These are phyloP conservation scores for Pempheris klunzingeri DNA, from an alignment of 2,797 vertebrate genomes.

Conservation along the genomic window DNA sequence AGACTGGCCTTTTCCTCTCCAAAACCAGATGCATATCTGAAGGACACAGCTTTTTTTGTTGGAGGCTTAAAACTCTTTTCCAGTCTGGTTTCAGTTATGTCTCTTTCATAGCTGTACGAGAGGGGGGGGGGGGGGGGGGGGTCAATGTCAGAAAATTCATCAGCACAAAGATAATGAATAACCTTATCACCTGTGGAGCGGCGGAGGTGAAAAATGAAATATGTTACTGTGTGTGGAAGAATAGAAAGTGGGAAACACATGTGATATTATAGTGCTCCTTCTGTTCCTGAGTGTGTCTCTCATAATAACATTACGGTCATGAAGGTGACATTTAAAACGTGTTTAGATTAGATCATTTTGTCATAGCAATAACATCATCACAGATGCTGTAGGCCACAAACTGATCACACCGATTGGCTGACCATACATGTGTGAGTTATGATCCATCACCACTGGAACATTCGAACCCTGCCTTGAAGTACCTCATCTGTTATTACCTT, in stretches of 20 bases:
- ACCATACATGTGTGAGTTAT: slow-evolving; percentile 51
- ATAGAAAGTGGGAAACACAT: not conserved
- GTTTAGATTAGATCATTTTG: slow-evolving; percentile 47
- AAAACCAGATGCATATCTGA: slow-evolving; percentile 50
- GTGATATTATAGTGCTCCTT: slow-evolving; percentile 12
- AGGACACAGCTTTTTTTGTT: slow-evolving; percentile 1
- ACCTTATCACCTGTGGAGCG: slow-evolving; percentile 6
- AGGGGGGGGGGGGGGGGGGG: not conserved
- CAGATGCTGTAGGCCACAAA: slow-evolving; percentile 40
- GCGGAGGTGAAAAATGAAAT: slow-evolving; percentile 25
- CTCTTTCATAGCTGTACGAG: slow-evolving; percentile 16
- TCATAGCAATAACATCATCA: slow-evolving; percentile 49
- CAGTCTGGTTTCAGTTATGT: slow-evolving; percentile 54
- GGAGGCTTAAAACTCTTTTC: slow-evolving; percentile 2
- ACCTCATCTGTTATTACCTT: slow-evolving; percentile 69
- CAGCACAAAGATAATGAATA: slow-evolving; percentile 18
- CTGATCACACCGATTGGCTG: slow-evolving; percentile 19
- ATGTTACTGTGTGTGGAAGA: not conserved
- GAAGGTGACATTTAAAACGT: slow-evolving; percentile 60
- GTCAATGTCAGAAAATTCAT: slow-evolving; percentile 17
- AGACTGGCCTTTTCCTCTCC: slow-evolving; percentile 20
- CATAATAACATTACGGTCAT: slow-evolving; percentile 17
- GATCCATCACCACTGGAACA: slow-evolving; percentile 48
- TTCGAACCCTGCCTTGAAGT: slow-evolving; percentile 41
- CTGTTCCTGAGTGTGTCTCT: slow-evolving; percentile 1